Percentiles rank a stretch among this genome's conserved stretches.
Evolutionary conservation across 2,888 invertebrate genomes (phyloP).

Genomic region (Ennomos fuscantarius): DNA sequence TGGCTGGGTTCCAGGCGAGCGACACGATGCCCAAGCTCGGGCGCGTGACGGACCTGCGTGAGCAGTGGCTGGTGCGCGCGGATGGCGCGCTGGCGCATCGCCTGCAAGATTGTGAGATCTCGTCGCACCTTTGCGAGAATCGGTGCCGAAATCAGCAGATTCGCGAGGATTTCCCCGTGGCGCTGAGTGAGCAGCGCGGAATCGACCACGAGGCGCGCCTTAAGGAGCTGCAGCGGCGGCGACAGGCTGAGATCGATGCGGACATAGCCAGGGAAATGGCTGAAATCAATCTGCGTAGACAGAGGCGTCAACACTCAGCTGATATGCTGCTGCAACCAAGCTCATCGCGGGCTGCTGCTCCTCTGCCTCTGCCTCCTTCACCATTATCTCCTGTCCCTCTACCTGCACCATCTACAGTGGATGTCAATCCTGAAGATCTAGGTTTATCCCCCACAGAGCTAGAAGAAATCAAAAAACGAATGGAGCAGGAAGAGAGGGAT

Average conservation of each 20-base stretch:
- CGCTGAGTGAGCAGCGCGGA: constrained; percentile 72
- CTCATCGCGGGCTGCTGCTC: constrained; percentile 61
- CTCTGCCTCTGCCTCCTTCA: constrained; percentile 41
- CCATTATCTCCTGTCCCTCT: constrained; percentile 28
- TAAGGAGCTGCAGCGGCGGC: constrained; percentile 66
- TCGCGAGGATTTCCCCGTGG: constrained; percentile 79
- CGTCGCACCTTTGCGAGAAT: constrained; percentile 78
- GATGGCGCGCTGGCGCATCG: constrained; percentile 80
- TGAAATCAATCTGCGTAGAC: constrained; percentile 75
- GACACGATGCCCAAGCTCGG: constrained; percentile 81
- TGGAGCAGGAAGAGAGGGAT: constrained; percentile 78
- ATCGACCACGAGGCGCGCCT: constrained; percentile 72
- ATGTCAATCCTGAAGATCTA: constrained; percentile 67
- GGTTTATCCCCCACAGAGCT: constrained; percentile 72
- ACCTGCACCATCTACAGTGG: constrained; percentile 36
- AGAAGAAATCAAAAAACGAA: constrained; percentile 69
- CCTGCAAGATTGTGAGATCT: constrained; percentile 79
- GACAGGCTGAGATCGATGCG: constrained; percentile 77
- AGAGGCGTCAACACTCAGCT: constrained; percentile 59
- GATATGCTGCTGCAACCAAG: constrained; percentile 66
- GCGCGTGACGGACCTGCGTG: constrained; percentile 76
- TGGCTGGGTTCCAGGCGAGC: constrained; percentile 73
- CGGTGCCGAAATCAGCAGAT: constrained; percentile 79
- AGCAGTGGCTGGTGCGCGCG: constrained; percentile 79
- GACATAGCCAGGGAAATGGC: constrained; percentile 80